Evolutionary conservation across 1,140 invertebrate species (phyloP), one percentile per base, ranked within the genome.

Genomic region (Brachionus rubens): DNA sequence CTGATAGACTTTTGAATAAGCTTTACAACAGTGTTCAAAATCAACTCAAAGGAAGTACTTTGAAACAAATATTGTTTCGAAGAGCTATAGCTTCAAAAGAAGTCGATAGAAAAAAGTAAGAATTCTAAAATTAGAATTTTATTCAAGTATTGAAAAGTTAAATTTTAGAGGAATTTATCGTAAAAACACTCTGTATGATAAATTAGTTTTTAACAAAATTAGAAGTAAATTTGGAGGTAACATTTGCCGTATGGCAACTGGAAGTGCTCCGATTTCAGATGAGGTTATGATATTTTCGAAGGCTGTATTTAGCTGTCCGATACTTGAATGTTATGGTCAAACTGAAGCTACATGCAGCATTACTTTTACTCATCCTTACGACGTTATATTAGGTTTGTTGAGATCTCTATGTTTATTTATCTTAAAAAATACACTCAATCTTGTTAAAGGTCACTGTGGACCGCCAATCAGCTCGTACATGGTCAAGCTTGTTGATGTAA

Each of bases 311-410:
- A 95, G 96, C 0, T 96, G 93, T 85, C 62, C 82, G 81, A 79
- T 83, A 54, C 59, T 80, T 33, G 94, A 97, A 87, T 94, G 96
- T 14, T 99, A 98, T 85, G 96, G 96, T 0, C 94, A 98, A 86
- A 99, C 96, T 4, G 96, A 99, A 85, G 95, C 92, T 81, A 90
- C 90, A 50, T 94, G 93, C 70, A 93, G 94, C 14, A 90, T 93
- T 26, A 92, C 92, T 21, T 85, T 95, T 7, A 94, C 92, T 3
- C 89, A 96, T 76, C 92, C 94, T 87, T 92, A 92, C 7, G 94
- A 97, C 82, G 9, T 36, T 36, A 36, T 5, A 36, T 9, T 36
- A 36, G 33, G 33, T 36, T 5, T 5, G 9, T 36, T 5, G 9
- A 36, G 3, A 36, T 5, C 3, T 36, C 3, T 36, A 36, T 36